These are phyloP conservation scores for Cliona cf. orientalis DNA, from an alignment of 37 sponge, comb jelly and placozoan genomes.

Conservation along the genomic window DNA sequence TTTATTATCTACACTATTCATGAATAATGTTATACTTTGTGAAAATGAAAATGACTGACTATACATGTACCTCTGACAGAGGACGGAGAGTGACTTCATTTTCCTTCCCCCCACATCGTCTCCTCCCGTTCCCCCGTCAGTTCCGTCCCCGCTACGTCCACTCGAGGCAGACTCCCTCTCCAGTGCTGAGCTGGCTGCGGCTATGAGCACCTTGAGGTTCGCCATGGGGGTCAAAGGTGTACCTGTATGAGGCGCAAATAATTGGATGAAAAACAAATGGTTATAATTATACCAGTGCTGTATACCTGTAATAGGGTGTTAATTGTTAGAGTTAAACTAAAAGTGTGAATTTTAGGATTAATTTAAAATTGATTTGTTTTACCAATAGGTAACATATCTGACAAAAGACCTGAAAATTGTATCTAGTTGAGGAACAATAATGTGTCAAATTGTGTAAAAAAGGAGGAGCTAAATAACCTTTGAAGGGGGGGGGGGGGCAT, in stretches of 20 bases:
- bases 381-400: too few species aligned
- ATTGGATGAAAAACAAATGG: too few species aligned
- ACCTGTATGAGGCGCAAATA: conserved; percentile 10
- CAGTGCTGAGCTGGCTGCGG: conserved; percentile 71
- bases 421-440: too few species aligned
- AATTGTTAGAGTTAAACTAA: too few species aligned
- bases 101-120: conserved; percentile 62
- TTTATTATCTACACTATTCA: neutral
- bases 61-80: conserved; percentile 71
- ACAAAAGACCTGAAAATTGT: too few species aligned
- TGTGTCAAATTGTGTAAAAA: too few species aligned
- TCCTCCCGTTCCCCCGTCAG: conserved; percentile 8
- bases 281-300: too few species aligned
- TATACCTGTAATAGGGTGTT: too few species aligned
- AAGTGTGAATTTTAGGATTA: too few species aligned
- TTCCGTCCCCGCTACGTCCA: neutral
- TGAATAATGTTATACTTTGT: neutral
- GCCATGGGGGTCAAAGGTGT: conserved; percentile 87
- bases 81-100: conserved; percentile 80
- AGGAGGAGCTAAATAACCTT: too few species aligned
- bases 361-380: too few species aligned
- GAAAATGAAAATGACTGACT: neutral
- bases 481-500: too few species aligned
- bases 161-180: conserved; percentile 20
- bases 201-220: conserved; percentile 85